A percentile compares a stretch with the other conserved stretches of the same genome.
These are phyloP conservation scores for Acridotheres tristis DNA, from an alignment of 2,797 vertebrate genomes.

Conservation along the genomic window DNA sequence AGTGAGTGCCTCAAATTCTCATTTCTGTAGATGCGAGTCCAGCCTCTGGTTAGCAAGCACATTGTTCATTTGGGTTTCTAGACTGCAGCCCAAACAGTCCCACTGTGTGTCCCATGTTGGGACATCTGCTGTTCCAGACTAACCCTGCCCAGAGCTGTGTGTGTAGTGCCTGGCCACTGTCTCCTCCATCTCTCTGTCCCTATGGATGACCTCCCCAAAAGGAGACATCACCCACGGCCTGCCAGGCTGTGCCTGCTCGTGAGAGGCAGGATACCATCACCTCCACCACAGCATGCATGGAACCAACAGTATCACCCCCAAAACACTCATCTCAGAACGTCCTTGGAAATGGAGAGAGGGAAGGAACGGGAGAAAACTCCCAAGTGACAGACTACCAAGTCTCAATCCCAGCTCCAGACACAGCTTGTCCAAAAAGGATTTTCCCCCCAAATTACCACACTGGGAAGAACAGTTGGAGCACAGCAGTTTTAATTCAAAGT, in stretches of 20 bases:
- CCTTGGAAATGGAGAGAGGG: neutral
- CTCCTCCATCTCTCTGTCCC: neutral
- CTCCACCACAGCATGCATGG: neutral
- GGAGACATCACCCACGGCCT: accelerated
- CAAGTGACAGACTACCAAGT: neutral
- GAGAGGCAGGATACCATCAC: neutral
- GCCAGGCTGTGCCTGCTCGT: neutral
- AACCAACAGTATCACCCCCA: neutral
- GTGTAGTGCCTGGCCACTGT: neutral
- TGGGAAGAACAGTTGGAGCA: neutral
- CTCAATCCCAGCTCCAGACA: neutral
- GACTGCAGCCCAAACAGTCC: accelerated
- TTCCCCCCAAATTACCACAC: neutral
- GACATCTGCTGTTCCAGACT: neutral
- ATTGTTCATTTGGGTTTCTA: neutral
- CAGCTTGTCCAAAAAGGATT: neutral
- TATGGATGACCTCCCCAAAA: accelerated
- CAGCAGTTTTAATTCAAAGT: neutral
- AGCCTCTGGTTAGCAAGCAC: neutral
- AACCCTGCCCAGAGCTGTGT: neutral
- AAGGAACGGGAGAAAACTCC: neutral
- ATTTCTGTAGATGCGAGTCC: neutral
- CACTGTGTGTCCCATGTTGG: neutral
- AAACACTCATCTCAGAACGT: neutral
- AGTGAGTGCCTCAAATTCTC: neutral